Evolutionary conservation across 2,113 vertebrate species (phyloP).

Genomic region (Campylomormyrus tamandua): DNA sequence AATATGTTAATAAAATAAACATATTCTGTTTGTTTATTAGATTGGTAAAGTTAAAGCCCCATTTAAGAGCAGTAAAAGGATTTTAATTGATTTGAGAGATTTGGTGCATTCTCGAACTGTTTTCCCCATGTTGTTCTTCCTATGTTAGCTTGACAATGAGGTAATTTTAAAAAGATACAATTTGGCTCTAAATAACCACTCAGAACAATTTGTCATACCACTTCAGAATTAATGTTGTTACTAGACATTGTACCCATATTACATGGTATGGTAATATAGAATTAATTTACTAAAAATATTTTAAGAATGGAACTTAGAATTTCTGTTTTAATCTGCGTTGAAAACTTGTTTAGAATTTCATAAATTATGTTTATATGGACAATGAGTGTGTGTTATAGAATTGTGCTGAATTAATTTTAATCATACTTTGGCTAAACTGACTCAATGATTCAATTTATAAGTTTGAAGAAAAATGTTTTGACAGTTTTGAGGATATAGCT

Average conservation of each 20-base stretch:
- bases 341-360: not conserved
- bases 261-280: not conserved
- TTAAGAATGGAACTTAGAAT: not conserved
- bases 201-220: not conserved
- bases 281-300: not conserved
- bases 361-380: not conserved
- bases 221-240: not conserved
- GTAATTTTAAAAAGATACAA: not conserved
- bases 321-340: not conserved
- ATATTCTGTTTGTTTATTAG: not conserved
- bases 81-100: not conserved
- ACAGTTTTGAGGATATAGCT: not conserved
- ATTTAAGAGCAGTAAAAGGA: not conserved
- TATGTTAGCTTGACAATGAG: not conserved
- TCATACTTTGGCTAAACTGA: not conserved
- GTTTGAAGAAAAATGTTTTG: not conserved
- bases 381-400: not conserved
- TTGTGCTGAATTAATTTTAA: not conserved
- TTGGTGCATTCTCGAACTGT: not conserved
- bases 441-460: not conserved
- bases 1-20: constrained; percentile 14
- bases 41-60: not conserved
- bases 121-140: not conserved
- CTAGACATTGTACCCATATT: not conserved
- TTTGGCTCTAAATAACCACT: not conserved